Evolutionary conservation across 2,113 vertebrate genomes (phyloP), one percentile per base, ranked within the genome.

Genomic region (Cyanoderma ruficeps): DNA sequence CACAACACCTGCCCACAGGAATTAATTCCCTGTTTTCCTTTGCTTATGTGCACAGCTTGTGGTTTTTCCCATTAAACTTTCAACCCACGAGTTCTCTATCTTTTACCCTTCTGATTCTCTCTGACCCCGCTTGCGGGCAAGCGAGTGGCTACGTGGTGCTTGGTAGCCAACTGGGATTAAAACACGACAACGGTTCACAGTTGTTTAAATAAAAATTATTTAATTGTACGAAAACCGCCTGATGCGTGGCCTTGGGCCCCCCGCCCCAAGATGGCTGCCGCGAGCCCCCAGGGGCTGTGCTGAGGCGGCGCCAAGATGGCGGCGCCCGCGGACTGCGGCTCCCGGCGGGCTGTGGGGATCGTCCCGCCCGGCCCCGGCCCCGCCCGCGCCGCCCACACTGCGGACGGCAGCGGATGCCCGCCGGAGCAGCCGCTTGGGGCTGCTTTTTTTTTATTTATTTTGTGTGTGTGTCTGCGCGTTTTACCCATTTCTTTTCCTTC

Each of bases 281-380:
- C 13, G 47, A 7, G 21, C 47, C 67, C 88, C 11, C 7, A 2
- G 13, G 35, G 46, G 69, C 60, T 2, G n/a, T 0, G 52, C 8
- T 18, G 35, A 7, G 57, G 75, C 35, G 28, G 52, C 1, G 49
- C 91, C 96, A 96, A 92, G 86, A 93, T 93, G 96, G 94, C 95
- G 84, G 77, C 60, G n/a, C 4, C 7, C 12, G 11, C 20, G 68
- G 67, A 89, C 83, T 87, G 56, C 94, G 22, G 0, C 19, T 93
- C 80, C 87, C 84, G 78, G 39, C 42, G 24, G 80, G 52, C 87
- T 18, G 22, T 28, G 95, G 67, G 30, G 5, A 6, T 1, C 1
- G 15, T 0, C 19, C 35, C 19, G 15, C 37, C 37, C 37, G 37
- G 37, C 37, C 37, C 37, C 37, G 37, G 37, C 37, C 37, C 37